phyloP scores from a whole-genome alignment of 2,888 invertebrate genomes.

The Amorpha juglandis region DNA sequence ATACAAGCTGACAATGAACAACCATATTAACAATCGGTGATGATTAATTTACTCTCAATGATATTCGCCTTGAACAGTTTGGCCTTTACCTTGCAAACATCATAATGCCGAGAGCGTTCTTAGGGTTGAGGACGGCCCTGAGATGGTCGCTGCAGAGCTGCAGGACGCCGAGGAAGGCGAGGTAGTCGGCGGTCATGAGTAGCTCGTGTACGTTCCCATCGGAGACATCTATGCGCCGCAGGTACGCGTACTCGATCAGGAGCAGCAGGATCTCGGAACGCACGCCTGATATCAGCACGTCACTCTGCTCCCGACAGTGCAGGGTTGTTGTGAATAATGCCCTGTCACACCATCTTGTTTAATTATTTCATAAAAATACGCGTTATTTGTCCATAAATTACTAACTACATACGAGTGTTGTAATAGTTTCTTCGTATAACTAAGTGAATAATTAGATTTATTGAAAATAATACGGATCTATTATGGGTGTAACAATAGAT shows the following conservation, averaged over 20 bases:
- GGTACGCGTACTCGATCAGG: constrained; percentile 93
- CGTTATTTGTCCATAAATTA: too few relatives aligned
- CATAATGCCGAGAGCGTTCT: constrained; percentile 93
- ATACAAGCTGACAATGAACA: too few relatives aligned
- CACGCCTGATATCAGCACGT: constrained; percentile 91
- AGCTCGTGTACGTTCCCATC: constrained; percentile 92
- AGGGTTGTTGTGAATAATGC: constrained; percentile 93
- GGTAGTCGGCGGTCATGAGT: constrained; percentile 93
- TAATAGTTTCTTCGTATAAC: too few relatives aligned
- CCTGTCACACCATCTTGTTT: constrained; percentile 65
- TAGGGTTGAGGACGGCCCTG: constrained; percentile 86
- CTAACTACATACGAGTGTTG: too few relatives aligned
- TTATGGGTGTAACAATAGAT: too few relatives aligned
- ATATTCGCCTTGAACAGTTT: too few relatives aligned
- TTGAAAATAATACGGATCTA: too few relatives aligned
- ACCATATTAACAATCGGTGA: too few relatives aligned
- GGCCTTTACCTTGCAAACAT: constrained; percentile 88
- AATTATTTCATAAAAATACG: not conserved
- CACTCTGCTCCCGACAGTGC: constrained; percentile 87
- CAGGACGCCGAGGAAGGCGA: constrained; percentile 92
- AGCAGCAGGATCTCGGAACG: constrained; percentile 90
- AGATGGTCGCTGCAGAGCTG: constrained; percentile 92
- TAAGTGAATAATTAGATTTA: not conserved
- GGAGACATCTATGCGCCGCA: constrained; percentile 89
- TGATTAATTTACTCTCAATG: too few relatives aligned